Evolutionary conservation across 2,797 vertebrate species (phyloP).

Genomic region (Mus minutoides): DNA sequence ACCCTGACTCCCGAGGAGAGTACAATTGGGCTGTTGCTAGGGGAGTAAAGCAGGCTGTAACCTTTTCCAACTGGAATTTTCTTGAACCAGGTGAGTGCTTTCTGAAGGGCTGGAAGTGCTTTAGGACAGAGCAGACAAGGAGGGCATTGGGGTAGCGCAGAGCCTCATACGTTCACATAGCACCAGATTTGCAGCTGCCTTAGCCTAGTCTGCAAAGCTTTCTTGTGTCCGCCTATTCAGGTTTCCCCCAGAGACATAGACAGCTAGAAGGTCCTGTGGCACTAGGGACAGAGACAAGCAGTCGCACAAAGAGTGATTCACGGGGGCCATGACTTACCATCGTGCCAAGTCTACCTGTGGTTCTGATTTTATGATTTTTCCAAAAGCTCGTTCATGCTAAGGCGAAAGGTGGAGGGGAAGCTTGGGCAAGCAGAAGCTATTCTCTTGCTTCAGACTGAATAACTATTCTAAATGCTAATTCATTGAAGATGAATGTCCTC

Average conservation of each 20-base stretch:
- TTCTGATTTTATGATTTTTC: slow-evolving; percentile 60
- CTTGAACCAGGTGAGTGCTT: slow-evolving; percentile 89
- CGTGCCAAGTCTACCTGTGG: not conserved
- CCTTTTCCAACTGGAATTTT: slow-evolving; percentile 94
- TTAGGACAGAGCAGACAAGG: slow-evolving; percentile 84
- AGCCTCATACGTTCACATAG: slow-evolving; percentile 89
- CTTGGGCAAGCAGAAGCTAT: slow-evolving; percentile 72
- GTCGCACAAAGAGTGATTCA: slow-evolving; percentile 32
- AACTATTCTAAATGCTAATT: slow-evolving; percentile 76
- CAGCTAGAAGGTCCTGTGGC: slow-evolving; percentile 6
- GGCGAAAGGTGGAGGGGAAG: slow-evolving; percentile 20
- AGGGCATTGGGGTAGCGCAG: slow-evolving; percentile 89
- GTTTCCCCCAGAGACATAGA: slow-evolving; percentile 55
- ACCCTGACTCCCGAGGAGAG: slow-evolving; percentile 89
- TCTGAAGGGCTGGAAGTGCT: not conserved
- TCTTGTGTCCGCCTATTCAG: slow-evolving; percentile 60
- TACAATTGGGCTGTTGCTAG: slow-evolving; percentile 91
- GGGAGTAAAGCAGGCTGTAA: slow-evolving; percentile 82
- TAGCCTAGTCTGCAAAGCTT: slow-evolving; percentile 87
- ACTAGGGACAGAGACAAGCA: not conserved
- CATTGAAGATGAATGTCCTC: slow-evolving; percentile 68
- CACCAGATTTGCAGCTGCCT: slow-evolving; percentile 92
- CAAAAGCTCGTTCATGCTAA: slow-evolving; percentile 53
- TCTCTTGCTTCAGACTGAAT: slow-evolving; percentile 64
- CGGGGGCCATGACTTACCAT: not conserved